These are phyloP conservation scores for Trichonephila clavipes DNA, from an alignment of 1,140 invertebrate genomes.

Conservation along the genomic window DNA sequence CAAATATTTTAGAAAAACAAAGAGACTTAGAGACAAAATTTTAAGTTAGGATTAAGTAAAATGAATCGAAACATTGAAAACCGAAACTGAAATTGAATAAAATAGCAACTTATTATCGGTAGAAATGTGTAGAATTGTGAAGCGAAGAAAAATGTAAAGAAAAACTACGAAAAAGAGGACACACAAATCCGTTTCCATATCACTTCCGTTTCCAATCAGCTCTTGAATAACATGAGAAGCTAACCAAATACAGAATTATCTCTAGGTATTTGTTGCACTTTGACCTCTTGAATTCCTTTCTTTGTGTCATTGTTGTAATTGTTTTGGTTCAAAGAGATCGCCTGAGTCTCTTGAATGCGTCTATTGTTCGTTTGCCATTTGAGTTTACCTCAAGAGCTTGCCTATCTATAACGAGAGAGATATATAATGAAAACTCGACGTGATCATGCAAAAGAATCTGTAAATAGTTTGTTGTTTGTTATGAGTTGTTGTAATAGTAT, in stretches of 20 bases:
- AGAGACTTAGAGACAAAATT: no score
- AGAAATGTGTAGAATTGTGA: no score
- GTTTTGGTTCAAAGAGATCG: constrained; percentile 41
- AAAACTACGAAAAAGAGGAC: neutral
- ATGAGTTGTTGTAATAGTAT: no score
- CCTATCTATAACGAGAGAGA: neutral
- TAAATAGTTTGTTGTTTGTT: neutral
- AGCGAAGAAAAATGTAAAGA: neutral
- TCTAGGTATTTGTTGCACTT: constrained; percentile 24
- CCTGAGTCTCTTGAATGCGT: constrained; percentile 39
- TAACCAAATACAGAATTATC: neutral
- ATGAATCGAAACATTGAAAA: no score
- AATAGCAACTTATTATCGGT: no score
- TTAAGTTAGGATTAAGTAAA: no score
- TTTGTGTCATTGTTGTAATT: constrained; percentile 28
- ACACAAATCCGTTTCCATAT: neutral
- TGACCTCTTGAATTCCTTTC: constrained; percentile 19
- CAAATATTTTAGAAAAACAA: no score
- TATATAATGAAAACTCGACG: neutral
- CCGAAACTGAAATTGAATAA: no score
- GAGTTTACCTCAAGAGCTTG: neutral
- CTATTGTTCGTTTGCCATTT: constrained; percentile 34
- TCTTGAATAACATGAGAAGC: neutral
- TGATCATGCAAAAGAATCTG: neutral
- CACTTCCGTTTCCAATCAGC: constrained; percentile 26